Base-by-base conservation (phyloP, 2,888 invertebrate genomes). In the Therioaphis trifolii region DNA sequence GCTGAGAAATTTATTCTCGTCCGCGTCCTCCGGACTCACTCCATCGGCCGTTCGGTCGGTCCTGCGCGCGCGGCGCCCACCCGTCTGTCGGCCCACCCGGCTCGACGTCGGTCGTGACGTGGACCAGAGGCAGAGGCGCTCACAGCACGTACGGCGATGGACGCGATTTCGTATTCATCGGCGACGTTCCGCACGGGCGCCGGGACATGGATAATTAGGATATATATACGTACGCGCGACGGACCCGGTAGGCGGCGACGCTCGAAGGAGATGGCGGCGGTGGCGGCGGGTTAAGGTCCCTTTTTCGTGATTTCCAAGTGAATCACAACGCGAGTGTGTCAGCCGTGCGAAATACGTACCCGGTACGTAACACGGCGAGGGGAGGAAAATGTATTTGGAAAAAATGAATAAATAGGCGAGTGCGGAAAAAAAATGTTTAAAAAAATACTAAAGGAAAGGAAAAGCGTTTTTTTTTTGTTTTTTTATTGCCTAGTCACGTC, bases 161-260 rank as follows among this genome's bases (percentile, higher is more conserved):
- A 46, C 77, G 29, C 77, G 66, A 66, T 77, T 76, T 66, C 46
- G 77, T 66, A 66, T 78, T 66, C 77, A 18, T 49, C 77, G 49
- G 77, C 63, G 1, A 63, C 76, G 76, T 40, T 76, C 61, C 46
- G 61, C 49, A 49, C 68, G 52, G 40, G 18, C 40, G 55, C 46
- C 61, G 24, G 40, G 43, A 61, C 27, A 18, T 4, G 61, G 35
- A 78, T 66, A 68, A 78, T 78, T 77, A 77, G 66, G 77, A 35
- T 35, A n/a, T n/a, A n/a, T n/a, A n/a, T n/a, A 35, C 27, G 27
- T 5, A n/a, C 24, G n/a, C 18, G 27, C 5, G n/a, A 24, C 11
- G 76, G 76, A 12, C 63, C 46, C n/a, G 29, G 24, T n/a, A n/a
- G n/a, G n/a, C n/a, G n/a, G n/a, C n/a, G n/a, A n/a, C n/a, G n/a